These are phyloP conservation scores for Melanogrammus aeglefinus DNA, from an alignment of 2,797 vertebrate genomes.

Conservation along the genomic window DNA sequence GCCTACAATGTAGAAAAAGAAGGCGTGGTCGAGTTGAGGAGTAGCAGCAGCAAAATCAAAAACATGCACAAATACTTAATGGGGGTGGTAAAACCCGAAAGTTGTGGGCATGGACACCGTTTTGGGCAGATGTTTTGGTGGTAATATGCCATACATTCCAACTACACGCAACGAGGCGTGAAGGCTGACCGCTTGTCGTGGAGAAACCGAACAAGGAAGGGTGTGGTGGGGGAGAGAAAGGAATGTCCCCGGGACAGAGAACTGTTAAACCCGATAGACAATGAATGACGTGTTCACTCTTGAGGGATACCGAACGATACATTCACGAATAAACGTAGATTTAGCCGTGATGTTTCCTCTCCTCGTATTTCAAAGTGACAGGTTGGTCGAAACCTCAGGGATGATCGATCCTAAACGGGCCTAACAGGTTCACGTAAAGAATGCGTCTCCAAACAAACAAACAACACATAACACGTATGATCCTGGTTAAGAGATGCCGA, in stretches of 20 bases:
- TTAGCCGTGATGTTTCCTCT: background rate
- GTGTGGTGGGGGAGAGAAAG: conserved; percentile 58
- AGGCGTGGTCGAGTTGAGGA: background rate
- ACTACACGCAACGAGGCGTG: conserved; percentile 21
- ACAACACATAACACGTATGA: too few species aligned
- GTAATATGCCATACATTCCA: too few species aligned
- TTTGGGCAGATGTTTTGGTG: background rate
- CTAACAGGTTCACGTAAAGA: background rate
- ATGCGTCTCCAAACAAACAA: background rate
- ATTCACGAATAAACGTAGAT: background rate
- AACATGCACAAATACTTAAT: too few species aligned
- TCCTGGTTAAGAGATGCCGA: too few species aligned
- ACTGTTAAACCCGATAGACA: background rate
- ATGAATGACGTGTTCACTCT: background rate
- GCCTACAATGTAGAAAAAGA: background rate
- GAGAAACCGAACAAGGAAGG: conserved; percentile 59
- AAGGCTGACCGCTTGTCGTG: conserved; percentile 41
- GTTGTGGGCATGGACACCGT: too few species aligned
- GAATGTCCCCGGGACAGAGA: background rate
- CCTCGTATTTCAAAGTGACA: background rate
- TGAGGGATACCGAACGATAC: background rate
- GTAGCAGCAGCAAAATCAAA: background rate
- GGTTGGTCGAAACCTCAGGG: background rate
- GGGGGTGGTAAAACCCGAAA: too few species aligned
- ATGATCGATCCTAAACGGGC: background rate